These are phyloP conservation scores for Gnatocerus cornutus DNA, from an alignment of 2,888 invertebrate species.

Conservation along the genomic window DNA sequence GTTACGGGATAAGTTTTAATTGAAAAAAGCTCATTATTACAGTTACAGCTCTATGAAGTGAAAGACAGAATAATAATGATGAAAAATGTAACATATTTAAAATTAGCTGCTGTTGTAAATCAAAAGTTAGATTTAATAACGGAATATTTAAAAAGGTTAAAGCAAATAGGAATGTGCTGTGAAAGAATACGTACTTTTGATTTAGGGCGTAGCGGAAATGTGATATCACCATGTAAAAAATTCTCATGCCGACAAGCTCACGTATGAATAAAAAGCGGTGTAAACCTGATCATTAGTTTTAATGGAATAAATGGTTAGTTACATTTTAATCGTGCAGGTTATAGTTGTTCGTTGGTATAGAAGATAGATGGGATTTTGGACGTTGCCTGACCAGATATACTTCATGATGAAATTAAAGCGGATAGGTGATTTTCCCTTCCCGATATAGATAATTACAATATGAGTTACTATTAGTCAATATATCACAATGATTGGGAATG, in stretches of 20 bases:
- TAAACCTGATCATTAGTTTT: neutral
- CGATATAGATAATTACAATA: conserved; percentile 45
- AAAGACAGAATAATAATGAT: neutral
- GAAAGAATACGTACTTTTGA: neutral
- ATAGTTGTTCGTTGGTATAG: neutral
- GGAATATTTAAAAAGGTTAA: neutral
- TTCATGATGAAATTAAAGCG: conserved; percentile 42
- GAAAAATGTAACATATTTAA: conserved; percentile 5
- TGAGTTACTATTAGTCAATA: conserved; percentile 45
- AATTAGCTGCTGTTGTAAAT: neutral
- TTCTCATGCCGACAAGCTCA: neutral
- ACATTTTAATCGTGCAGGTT: conserved; percentile 13
- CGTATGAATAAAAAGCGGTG: neutral
- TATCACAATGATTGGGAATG: conserved; percentile 46
- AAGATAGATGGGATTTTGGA: conserved; percentile 28
- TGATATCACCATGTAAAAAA: neutral
- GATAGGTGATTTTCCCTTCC: conserved; percentile 39
- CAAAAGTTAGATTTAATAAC: neutral
- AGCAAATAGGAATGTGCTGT: neutral
- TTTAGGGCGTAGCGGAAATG: neutral
- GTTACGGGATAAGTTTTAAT: neutral
- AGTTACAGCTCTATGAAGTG: neutral
- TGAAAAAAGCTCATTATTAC: conserved; percentile 8
- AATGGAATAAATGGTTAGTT: neutral
- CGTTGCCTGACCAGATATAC: conserved; percentile 36